Conservation (phyloP, 2,113 vertebrate genomes). For the Prionailurus viverrinus region DNA sequence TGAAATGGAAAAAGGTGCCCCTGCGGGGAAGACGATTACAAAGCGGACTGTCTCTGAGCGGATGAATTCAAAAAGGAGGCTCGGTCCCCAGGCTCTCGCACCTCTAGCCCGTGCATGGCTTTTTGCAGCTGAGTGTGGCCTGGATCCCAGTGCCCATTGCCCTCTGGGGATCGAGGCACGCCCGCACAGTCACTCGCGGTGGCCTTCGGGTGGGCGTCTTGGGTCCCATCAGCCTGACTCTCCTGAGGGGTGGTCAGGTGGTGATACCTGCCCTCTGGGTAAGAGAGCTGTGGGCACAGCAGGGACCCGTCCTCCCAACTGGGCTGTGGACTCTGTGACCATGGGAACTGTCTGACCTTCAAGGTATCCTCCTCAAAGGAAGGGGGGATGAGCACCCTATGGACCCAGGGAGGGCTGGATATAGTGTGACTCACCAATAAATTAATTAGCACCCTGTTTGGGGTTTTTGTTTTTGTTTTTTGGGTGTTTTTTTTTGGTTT, state of each 20-base stretch:
- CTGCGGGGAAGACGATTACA: background rate
- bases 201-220: background rate
- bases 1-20: background rate
- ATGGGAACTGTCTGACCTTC: background rate
- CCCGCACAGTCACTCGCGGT: background rate
- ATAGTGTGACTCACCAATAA: background rate
- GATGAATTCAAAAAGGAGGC: background rate
- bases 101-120: too few species aligned
- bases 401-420: background rate
- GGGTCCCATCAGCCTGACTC: background rate
- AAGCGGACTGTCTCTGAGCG: background rate
- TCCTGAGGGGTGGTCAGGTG: background rate
- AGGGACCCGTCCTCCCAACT: too few species aligned
- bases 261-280: background rate
- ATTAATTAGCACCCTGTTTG: background rate
- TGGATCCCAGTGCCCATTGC: too few species aligned
- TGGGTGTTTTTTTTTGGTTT: background rate
- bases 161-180: background rate
- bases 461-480: background rate
- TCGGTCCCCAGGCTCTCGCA: background rate
- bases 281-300: background rate
- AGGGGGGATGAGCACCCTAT: rapidly evolving
- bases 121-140: background rate
- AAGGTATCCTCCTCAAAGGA: background rate
- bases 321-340: background rate